Percentiles rank a stretch among this genome's conserved stretches.
Evolutionary conservation across 2,797 vertebrate species (phyloP).

Genomic region (Australoheros facetus): DNA sequence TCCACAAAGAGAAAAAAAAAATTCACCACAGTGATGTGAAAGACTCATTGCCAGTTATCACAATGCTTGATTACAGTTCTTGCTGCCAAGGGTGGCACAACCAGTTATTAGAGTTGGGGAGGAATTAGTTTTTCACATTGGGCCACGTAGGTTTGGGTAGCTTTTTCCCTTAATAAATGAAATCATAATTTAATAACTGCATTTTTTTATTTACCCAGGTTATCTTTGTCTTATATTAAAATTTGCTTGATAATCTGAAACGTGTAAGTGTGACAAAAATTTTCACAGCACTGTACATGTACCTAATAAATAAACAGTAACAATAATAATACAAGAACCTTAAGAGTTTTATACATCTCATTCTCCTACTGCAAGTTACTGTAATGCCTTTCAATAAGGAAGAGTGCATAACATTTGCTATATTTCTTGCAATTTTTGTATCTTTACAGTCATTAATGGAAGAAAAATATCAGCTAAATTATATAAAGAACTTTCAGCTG

Average conservation of each 20-base stretch:
- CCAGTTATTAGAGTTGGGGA: neutral
- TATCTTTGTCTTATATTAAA: neutral
- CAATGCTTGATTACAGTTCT: neutral
- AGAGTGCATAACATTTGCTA: neutral
- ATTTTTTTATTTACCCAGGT: neutral
- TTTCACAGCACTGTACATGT: no score
- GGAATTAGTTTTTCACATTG: neutral
- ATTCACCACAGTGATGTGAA: neutral
- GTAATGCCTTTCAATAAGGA: neutral
- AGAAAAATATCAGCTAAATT: neutral
- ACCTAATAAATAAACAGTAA: neutral
- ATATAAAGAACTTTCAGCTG: neutral
- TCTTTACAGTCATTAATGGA: neutral
- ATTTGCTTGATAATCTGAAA: no score
- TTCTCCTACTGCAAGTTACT: neutral
- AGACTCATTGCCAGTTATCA: neutral
- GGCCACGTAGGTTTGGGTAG: neutral
- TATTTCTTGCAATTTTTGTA: neutral
- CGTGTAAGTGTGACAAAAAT: neutral
- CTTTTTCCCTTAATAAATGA: neutral
- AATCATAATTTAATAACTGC: neutral
- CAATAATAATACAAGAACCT: neutral
- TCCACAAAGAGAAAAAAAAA: neutral
- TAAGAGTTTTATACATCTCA: neutral
- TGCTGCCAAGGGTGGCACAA: neutral